Evolutionary conservation across 1,140 invertebrate genomes (phyloP), one percentile per base, ranked within the genome.

Genomic region (Ooceraea biroi): DNA sequence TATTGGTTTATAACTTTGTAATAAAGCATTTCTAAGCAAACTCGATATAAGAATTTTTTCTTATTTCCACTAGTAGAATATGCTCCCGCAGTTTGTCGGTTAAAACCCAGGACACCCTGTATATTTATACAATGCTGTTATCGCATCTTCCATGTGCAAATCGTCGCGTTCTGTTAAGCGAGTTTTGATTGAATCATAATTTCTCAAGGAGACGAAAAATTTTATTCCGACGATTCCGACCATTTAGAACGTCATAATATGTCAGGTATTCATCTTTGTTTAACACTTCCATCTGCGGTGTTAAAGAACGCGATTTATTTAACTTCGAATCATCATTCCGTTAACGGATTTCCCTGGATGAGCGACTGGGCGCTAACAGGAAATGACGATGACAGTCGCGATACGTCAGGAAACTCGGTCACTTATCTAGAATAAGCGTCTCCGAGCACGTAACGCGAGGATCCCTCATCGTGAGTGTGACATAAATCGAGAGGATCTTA

Each of bases 341-440:
- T 27, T 12, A 58, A 25, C 10, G 11, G 71, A 76, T 71, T 72
- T 73, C 52, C 8, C n/a, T n/a, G n/a, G n/a, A n/a, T n/a, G n/a
- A n/a, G n/a, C 65, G 82, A 44, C 22, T 57, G 30, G 57, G 17
- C 19, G 44, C 58, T 44, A 60, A 0, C 22, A 58, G 57, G 19
- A 50, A 78, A 83, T 68, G 69, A 25, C 44, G n/a, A 19, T 58
- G 61, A 27, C 46, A 61, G 50, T 68, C 76, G 22, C 1, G 17
- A 48, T 30, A 25, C 30, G n/a, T 69, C 58, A 48, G 63, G 74
- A 88, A 85, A 72, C 76, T 73, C 52, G 27, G 48, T 48, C 55
- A 50, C 71, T 88, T 82, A 84, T 85, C 88, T 58, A 1, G 63
- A 83, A 84, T 83, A 85, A 77, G 71, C 68, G 46, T 82, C 44